These are phyloP conservation scores for Athetis lepigone DNA, from an alignment of 2,888 invertebrate genomes.

Conservation along the genomic window DNA sequence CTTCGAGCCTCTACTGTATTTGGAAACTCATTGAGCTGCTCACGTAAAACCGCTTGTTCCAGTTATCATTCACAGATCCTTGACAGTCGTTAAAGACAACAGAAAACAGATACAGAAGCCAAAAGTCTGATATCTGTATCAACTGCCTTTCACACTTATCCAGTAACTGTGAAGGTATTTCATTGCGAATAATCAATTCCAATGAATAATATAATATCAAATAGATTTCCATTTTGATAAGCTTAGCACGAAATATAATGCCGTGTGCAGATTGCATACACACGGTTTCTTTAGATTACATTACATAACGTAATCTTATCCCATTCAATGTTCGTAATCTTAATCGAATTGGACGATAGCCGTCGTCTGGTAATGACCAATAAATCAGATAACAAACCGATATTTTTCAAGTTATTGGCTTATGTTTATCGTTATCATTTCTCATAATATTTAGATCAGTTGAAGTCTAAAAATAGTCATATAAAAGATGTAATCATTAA, in stretches of 20 bases:
- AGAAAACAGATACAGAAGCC: too few species aligned
- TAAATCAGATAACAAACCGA: constrained; percentile 21
- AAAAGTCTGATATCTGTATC: too few species aligned
- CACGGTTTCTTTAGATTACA: not conserved
- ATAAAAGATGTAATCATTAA: constrained; percentile 1
- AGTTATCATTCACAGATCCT: too few species aligned
- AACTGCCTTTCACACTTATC: too few species aligned
- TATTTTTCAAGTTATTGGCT: constrained; percentile 36
- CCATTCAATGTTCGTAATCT: constrained; percentile 2
- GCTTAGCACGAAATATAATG: constrained; percentile 1
- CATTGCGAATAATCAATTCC: too few species aligned
- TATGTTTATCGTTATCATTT: constrained; percentile 25
- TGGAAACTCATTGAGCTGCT: too few species aligned
- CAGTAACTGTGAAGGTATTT: too few species aligned
- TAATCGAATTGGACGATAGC: constrained; percentile 10
- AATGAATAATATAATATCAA: not conserved
- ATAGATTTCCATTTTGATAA: not conserved
- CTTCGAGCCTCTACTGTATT: too few species aligned
- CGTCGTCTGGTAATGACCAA: constrained; percentile 8
- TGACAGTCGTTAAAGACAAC: too few species aligned
- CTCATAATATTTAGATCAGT: constrained; percentile 9
- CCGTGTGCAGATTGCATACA: constrained; percentile 6
- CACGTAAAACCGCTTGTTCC: too few species aligned
- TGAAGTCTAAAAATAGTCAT: not conserved
- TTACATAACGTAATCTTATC: constrained; percentile 33